Conservation (phyloP, 2,888 invertebrate genomes). For the Yponomeuta cagnagella region DNA sequence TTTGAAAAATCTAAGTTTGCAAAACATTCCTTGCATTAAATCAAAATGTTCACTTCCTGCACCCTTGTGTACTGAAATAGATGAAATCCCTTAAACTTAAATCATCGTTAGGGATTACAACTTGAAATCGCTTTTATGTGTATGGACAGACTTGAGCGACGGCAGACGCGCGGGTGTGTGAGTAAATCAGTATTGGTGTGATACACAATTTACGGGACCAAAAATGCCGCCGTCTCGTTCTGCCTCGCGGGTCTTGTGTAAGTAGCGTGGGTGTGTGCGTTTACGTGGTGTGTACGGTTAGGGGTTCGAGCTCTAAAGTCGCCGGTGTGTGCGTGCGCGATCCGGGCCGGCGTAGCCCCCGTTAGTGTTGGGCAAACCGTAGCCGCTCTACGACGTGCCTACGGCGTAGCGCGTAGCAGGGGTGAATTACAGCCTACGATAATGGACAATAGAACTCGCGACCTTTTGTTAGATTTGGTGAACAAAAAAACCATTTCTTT, state of each 20-base stretch:
- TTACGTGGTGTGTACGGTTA: slow-evolving; percentile 35
- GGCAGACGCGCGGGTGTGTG: slow-evolving; percentile 40
- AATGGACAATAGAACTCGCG: slow-evolving; percentile 59
- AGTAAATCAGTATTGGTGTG: slow-evolving; percentile 60
- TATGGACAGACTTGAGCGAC: slow-evolving; percentile 49
- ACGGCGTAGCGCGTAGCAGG: slow-evolving; percentile 48
- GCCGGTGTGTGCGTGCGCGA: slow-evolving; percentile 53
- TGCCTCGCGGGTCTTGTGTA: slow-evolving; percentile 53
- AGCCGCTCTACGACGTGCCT: slow-evolving; percentile 60
- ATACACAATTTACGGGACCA: slow-evolving; percentile 64
- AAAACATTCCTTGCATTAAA: not conserved
- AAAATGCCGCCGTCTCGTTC: slow-evolving; percentile 67
- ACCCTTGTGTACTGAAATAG: slow-evolving; percentile 5
- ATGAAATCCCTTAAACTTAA: slow-evolving; percentile 63
- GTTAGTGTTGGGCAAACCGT: slow-evolving; percentile 66
- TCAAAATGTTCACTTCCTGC: not conserved
- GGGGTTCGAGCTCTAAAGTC: slow-evolving; percentile 38
- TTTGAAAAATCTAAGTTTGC: too few species aligned
- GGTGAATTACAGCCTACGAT: slow-evolving; percentile 26
- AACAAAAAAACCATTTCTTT: slow-evolving; percentile 52
- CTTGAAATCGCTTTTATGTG: slow-evolving; percentile 65
- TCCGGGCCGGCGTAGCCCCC: slow-evolving; percentile 71
- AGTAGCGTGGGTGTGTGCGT: slow-evolving; percentile 43
- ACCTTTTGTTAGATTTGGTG: slow-evolving; percentile 66
- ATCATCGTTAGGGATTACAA: slow-evolving; percentile 72